Conservation (phyloP, 1,140 invertebrate genomes). For the Drosophila aff. region DNA sequence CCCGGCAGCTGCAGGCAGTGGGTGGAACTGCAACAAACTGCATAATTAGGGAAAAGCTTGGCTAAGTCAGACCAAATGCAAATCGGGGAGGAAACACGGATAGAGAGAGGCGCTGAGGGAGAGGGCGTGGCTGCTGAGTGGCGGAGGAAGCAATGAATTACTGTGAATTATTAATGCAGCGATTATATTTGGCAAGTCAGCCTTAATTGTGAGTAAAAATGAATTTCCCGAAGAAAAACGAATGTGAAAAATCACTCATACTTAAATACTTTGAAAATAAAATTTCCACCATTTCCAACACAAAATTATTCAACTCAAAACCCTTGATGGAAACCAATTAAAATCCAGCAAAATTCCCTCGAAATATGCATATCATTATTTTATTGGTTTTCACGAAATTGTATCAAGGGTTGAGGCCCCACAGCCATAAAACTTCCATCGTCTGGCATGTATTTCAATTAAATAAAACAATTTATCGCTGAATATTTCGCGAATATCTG, state of each 20-base stretch:
- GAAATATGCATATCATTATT: slow-evolving; percentile 1
- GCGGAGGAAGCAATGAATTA: slow-evolving; percentile 33
- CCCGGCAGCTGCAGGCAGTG: slow-evolving; percentile 1
- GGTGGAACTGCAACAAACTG: slow-evolving; percentile 24
- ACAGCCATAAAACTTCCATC: slow-evolving; percentile 18
- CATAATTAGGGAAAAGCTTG: slow-evolving; percentile 62
- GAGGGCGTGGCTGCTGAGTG: not conserved
- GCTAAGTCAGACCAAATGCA: slow-evolving; percentile 50
- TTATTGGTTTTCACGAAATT: slow-evolving; percentile 25
- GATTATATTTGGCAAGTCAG: slow-evolving; percentile 20
- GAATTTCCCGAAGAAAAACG: not conserved
- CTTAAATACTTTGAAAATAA: not conserved
- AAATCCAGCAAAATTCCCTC: not conserved
- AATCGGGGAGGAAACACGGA: slow-evolving; percentile 42
- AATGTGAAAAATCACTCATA: not conserved
- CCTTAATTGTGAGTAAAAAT: not conserved
- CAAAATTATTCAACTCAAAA: not conserved
- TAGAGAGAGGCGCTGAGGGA: not conserved
- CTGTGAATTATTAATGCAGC: slow-evolving; percentile 38
- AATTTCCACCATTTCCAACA: not conserved
- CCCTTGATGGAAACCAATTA: slow-evolving; percentile 6
- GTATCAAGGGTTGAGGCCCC: slow-evolving; percentile 1
- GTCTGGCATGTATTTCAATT: slow-evolving; percentile 58
- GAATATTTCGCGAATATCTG: slow-evolving; percentile 48
- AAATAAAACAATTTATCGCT: slow-evolving; percentile 57